Evolutionary conservation across 2,888 invertebrate genomes (phyloP), one percentile per base, ranked within the genome.

Genomic region (Emmelina monodactyla): DNA sequence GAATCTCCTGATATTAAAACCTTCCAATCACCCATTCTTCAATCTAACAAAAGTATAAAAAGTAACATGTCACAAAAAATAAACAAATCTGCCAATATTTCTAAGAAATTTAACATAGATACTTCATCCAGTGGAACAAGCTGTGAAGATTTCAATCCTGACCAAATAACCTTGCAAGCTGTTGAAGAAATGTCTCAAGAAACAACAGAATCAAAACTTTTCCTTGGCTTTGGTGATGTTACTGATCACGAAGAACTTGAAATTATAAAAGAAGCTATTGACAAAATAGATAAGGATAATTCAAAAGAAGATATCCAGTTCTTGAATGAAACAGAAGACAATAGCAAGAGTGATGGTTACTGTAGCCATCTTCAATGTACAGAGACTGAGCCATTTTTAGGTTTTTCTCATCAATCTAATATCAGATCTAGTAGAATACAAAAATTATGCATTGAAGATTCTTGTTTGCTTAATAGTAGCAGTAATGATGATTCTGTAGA

Each of bases 361-460:
- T n/a, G n/a, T n/a, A n/a, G n/a, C n/a, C n/a, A n/a, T n/a, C n/a
- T n/a, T n/a, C n/a, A n/a, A n/a, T 25, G 25, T 11, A 25, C 60
- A 35, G 62, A 65, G 41, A 29, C 37, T 16, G 58, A 63, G 43
- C 61, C 61, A 37, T 62, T 67, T 45, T 39, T 55, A 12, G 69
- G 67, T 2, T 70, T 69, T 40, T 39, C 56, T 16, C 31, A 37
- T 39, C 16, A 39, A 3, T 7, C 25, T 7, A n/a, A 3, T n/a
- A 3, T 11, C 11, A 7, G n/a, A 7, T 25, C 11, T 3, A 10
- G 14, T 32, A 30, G 38, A 14, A 25, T 34, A 14, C 22, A 31
- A 15, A 35, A 25, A 14, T 25, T 36, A 12, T 9, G 16, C n/a
- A 28, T 12, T 34, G 30, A 7, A 7, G 6, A 19, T 13, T 29